phyloP scores from a whole-genome alignment of 92 coral and sea anemone genomes.

The Actinostola sp. region DNA sequence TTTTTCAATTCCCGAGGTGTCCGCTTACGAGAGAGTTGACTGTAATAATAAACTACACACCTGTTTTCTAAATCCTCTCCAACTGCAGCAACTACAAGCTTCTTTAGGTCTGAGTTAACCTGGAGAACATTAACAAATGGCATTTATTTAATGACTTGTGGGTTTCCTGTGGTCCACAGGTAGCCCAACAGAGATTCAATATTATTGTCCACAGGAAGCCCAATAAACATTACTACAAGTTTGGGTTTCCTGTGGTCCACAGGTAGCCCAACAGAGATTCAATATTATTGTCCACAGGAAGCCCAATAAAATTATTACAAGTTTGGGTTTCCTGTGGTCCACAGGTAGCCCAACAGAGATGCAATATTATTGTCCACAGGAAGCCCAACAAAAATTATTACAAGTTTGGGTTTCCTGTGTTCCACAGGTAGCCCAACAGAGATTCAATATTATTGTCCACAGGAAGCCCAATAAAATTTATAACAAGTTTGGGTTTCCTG shows the following conservation, averaged over 20 bases:
- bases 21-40: no score
- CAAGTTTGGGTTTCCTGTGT: no score
- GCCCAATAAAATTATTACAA: not conserved
- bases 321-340: constrained; percentile 10
- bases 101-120: constrained; percentile 94
- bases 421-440: no score
- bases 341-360: constrained; percentile 5
- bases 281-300: not conserved
- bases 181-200: not conserved
- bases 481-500: not conserved
- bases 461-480: not conserved
- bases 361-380: not conserved
- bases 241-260: no score
- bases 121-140: constrained; percentile 2
- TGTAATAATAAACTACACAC: no score
- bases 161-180: constrained; percentile 22
- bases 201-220: not conserved
- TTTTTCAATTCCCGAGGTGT: no score
- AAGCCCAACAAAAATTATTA: no score
- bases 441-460: not conserved
- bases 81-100: constrained; percentile 92
- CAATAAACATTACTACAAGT: no score
- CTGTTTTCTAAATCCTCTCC: constrained; percentile 90
- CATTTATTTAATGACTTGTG: not conserved
- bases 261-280: no score